phyloP scores from a whole-genome alignment of 2,113 vertebrate genomes.

The Tachysurus fulvidraco region DNA sequence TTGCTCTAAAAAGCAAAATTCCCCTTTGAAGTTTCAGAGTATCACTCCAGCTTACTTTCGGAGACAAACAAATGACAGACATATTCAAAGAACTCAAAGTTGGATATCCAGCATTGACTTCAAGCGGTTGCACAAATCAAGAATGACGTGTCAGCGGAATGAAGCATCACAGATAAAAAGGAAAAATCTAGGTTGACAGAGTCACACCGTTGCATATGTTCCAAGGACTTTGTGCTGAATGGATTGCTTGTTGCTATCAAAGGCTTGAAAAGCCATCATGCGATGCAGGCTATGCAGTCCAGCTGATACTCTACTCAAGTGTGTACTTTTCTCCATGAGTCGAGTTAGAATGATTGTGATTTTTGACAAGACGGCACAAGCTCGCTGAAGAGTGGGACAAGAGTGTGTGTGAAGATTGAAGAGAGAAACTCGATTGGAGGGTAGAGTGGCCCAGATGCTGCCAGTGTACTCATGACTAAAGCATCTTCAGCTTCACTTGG shows the following conservation, averaged over 20 bases:
- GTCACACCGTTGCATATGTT: neutral
- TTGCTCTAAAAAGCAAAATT: constrained; percentile 11
- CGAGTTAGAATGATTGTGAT: constrained; percentile 35
- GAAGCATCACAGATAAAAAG: neutral
- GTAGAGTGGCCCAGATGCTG: constrained; percentile 29
- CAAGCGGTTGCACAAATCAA: constrained; percentile 1
- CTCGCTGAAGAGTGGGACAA: constrained; percentile 5
- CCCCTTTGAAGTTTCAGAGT: constrained; percentile 1
- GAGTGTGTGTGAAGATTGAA: constrained; percentile 14
- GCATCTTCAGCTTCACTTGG: constrained; percentile 16
- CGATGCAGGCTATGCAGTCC: neutral
- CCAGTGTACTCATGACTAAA: neutral
- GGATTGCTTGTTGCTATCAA: constrained; percentile 29
- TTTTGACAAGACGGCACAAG: constrained; percentile 25
- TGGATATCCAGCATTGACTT: constrained; percentile 5
- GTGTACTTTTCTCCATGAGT: constrained; percentile 14
- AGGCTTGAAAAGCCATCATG: constrained; percentile 5
- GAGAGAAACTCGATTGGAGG: constrained; percentile 25
- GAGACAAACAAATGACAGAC: neutral
- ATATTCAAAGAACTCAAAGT: constrained; percentile 14
- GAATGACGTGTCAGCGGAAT: neutral
- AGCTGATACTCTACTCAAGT: constrained; percentile 10
- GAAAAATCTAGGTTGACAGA: neutral
- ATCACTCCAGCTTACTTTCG: constrained; percentile 1
- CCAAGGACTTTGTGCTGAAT: constrained; percentile 30